Conservation (phyloP, 2,888 invertebrate species). For the Tryphoninae sp. region DNA sequence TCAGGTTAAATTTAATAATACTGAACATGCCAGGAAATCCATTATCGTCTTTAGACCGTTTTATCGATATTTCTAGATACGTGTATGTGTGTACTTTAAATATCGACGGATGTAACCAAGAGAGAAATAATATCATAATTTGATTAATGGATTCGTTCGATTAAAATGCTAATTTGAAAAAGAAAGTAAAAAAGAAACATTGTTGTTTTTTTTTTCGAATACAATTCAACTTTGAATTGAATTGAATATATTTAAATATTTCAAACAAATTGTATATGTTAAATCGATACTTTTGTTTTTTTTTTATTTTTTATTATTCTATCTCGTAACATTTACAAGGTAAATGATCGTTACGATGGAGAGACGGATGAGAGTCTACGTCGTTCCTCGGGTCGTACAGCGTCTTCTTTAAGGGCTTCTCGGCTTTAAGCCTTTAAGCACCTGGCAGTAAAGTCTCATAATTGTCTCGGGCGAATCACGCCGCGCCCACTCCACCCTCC, state of each 20-base stretch:
- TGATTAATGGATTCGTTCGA: no score
- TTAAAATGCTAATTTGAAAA: no score
- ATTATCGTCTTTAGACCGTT: constrained; percentile 31
- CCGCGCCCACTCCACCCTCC: constrained; percentile 72
- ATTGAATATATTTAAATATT: no score
- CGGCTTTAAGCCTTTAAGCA: constrained; percentile 80
- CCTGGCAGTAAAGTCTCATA: constrained; percentile 79
- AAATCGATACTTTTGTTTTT: neutral
- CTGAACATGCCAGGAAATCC: constrained; percentile 52
- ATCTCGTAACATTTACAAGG: neutral
- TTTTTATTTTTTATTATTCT: neutral
- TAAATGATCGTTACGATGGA: neutral
- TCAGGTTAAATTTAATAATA: constrained; percentile 61
- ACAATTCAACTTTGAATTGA: no score
- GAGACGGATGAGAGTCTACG: constrained; percentile 15
- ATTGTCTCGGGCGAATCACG: constrained; percentile 79
- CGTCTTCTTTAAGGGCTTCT: constrained; percentile 73
- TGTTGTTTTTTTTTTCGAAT: no score
- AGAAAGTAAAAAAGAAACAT: no score
- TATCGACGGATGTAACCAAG: neutral
- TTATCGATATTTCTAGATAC: neutral
- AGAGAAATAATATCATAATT: neutral
- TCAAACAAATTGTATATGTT: neutral
- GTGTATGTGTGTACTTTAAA: neutral
- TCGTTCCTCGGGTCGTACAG: constrained; percentile 40